Evolutionary conservation across 1,140 invertebrate genomes (phyloP).

Genomic region (Drosophila hydei): DNA sequence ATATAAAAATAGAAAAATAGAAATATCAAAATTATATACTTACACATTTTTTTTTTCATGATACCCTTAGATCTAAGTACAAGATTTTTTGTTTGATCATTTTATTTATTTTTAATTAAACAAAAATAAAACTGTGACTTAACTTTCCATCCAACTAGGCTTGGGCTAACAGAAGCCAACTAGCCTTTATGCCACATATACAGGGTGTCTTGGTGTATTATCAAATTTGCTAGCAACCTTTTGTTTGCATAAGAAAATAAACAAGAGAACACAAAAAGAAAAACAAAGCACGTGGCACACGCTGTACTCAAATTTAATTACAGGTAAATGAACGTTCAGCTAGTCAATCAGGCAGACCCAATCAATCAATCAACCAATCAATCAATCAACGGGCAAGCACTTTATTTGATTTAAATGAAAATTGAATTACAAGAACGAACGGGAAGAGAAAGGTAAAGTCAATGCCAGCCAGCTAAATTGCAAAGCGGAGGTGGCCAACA

Average conservation of each 20-base stretch:
- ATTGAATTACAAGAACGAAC: conserved; percentile 11
- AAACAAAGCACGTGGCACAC: conserved; percentile 36
- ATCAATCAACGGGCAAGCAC: conserved; percentile 49
- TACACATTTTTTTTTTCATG: too few relatives aligned
- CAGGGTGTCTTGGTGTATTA: conserved; percentile 11
- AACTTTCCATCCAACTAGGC: too few relatives aligned
- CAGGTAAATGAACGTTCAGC: conserved; percentile 51
- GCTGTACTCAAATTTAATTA: conserved; percentile 47
- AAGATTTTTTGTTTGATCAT: too few relatives aligned
- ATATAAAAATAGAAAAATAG: too few relatives aligned
- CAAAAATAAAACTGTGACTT: too few relatives aligned
- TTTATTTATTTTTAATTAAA: too few relatives aligned
- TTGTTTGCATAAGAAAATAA: conserved; percentile 31
- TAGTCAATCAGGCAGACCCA: conserved; percentile 32
- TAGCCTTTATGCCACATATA: background rate
- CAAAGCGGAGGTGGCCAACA: background rate
- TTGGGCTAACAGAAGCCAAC: too few relatives aligned
- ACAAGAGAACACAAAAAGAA: conserved; percentile 24
- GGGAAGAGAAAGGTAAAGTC: background rate
- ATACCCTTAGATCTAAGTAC: too few relatives aligned
- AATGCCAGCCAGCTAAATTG: conserved; percentile 1
- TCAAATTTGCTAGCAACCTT: background rate
- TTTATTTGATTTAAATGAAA: conserved; percentile 23
- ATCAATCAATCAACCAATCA: conserved; percentile 52
- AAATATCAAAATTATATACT: too few relatives aligned